Base-by-base conservation (phyloP, 2,888 invertebrate genomes). In the Macrosoma leucophasiata region DNA sequence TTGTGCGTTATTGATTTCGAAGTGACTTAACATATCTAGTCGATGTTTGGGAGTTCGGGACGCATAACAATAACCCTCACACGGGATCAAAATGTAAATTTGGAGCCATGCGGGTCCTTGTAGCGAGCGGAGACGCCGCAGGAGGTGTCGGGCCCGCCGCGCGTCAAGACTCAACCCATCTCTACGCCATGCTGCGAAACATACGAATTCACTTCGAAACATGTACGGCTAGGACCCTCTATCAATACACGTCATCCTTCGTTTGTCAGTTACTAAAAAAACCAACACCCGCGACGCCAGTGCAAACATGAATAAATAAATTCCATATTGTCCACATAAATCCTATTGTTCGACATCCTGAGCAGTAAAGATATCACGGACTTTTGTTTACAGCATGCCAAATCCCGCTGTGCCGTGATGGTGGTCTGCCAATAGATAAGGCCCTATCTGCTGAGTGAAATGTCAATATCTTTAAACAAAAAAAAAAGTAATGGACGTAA, bases 181-280 rank as follows among this genome's bases (percentile, higher is more conserved):
- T 63, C 53, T 55, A 56, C 72, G 52, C 58, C 82, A 82, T 62
- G 82, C 82, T 78, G 82, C 57, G 82, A 67, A 72, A 84, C 82
- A 82, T 69, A 75, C 67, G 58, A 78, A 78, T 67, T 66, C 75
- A 74, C 79, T 84, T 78, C 60, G 52, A 66, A 62, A 58, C 64
- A 60, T 68, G 62, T 65, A 57, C 52, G 53, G 50, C 51, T 60
- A 62, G 58, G 55, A 58, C 56, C 62, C 65, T 58, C 63, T 63
- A 79, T 81, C 73, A 76, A 81, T 78, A 65, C 50, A 58, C 59
- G 67, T 73, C 73, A 65, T 50, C 50, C 47, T 49, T 45, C 48
- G 55, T 58, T 54, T 54, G 60, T 61, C 62, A 63, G 55, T 52
- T 55, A 49, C 55, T 50, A 49, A 58, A 60, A 62, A 62, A 61